Evolutionary conservation across 2,113 vertebrate genomes (phyloP), one percentile per base, ranked within the genome.

Genomic region (Gorsachius goisagi): DNA sequence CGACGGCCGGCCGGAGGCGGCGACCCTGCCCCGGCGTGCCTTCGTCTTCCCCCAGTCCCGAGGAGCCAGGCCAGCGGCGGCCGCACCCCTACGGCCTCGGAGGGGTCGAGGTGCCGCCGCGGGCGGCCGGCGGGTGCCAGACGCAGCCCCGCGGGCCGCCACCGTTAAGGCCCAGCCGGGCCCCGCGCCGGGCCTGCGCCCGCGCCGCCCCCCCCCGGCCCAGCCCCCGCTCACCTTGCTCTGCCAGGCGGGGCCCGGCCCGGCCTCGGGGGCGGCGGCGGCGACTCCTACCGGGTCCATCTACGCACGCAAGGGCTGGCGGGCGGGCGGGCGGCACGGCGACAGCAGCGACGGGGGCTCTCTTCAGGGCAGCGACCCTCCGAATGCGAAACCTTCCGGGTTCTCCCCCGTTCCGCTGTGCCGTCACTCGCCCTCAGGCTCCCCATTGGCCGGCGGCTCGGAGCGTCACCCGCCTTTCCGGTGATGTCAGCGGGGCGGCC

Each of bases 211-310:
- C 6, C 9, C n/a, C 11, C 45, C 45, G 10, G 47, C 47, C 47
- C 47, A 8, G 91, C 52, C n/a, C 56, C 22, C 33, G 11, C 98
- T 91, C 71, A 95, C 97, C 95, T 96, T 97, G 88, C 37, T 91
- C 44, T 58, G 96, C 96, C 97, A 97, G 32, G 88, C 91, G 15
- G 92, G 77, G 39, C 93, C 67, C 50, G 92, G 74, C 39, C 82
- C 66, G 41, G 94, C 60, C 2, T 96, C 93, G 28, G 94, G 66
- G 41, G 41, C 41, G 41, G 41, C 81, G 28, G 97, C 69, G 27
- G 98, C 78, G n/a, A 98, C 75, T 92, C 89, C 97, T 12, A 97
- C 78, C 62, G 97, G 98, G 85, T 98, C 98, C 98, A 99, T 97
- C 2, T 56, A 18, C 7, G 53, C 72, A 32, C 5, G 2, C 20